Base-by-base conservation (phyloP, 2,113 vertebrate genomes). In the Hystrix brachyura region DNA sequence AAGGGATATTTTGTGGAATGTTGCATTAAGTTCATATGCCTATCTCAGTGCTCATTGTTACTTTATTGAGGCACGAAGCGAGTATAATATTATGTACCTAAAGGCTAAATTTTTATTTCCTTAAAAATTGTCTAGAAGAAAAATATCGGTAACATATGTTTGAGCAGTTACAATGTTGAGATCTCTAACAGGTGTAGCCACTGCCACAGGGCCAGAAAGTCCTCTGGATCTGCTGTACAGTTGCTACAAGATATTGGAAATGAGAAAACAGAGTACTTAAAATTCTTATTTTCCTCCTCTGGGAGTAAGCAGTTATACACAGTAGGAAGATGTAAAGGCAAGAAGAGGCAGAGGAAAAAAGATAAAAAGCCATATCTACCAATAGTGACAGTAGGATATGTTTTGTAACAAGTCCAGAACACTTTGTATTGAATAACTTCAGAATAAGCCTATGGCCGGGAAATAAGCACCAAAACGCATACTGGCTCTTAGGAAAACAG, bases 61-160 rank as follows among this genome's bases (percentile, higher is more conserved):
- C 62, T 95, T 81, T 96, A 3, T 29, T 90, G 25, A 80, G 80
- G 90, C 32, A 90, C 15, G 79, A 93, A 86, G 18, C 38, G 85
- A 88, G 3, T 67, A 46, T 90, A 15, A 34, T 48, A n/a, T 51
- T 55, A 94, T 62, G 0, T 9, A 90, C 17, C 80, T 57, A 65
- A 91, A 82, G 15, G 4, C 1, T 72, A 25, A 65, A 60, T 92
- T 34, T 34, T 38, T 74, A 65, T 69, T 89, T 64, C 13, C 21
- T 78, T 96, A 46, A 55, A 72, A 67, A 38, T 80, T 72, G 4
- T 62, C 23, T 38, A 9, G 62, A 48, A 94, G 76, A 38, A 1
- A 72, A 43, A 10, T 74, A 38, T 57, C 74, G 27, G 43, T 65
- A 27, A 90, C 32, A 78, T 60, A 79, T 48, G 84, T 32, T 32